Evolutionary conservation across 23 tunicate genomes (phyloP).

Genomic region (Oikopleura dioica): DNA sequence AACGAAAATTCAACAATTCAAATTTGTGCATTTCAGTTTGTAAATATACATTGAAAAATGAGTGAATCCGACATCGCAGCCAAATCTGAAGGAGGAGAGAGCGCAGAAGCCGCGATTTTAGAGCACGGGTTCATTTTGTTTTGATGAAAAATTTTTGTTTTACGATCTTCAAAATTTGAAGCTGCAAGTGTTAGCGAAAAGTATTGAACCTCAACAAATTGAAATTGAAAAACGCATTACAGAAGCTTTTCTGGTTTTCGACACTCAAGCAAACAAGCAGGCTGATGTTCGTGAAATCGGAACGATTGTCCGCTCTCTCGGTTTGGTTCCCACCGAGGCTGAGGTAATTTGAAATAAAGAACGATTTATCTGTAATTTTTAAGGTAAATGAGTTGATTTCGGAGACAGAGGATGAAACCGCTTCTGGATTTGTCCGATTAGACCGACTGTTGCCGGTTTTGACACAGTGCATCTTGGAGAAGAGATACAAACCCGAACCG

Average conservation of each 20-base stretch:
- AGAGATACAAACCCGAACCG: constrained; percentile 76
- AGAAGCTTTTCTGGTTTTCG: constrained; percentile 80
- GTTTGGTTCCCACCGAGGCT: constrained; percentile 96
- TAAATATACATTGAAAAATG: not conserved
- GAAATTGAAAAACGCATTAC: constrained; percentile 57
- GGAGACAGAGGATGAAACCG: constrained; percentile 93
- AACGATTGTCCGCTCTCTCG: constrained; percentile 85
- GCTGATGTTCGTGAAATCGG: constrained; percentile 97
- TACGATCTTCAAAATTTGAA: too few relatives aligned
- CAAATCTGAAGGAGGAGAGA: not conserved
- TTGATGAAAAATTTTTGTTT: too few relatives aligned
- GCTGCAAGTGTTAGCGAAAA: too few relatives aligned
- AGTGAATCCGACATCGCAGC: not conserved
- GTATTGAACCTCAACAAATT: too few relatives aligned
- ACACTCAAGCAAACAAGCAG: constrained; percentile 72
- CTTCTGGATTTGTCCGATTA: constrained; percentile 83
- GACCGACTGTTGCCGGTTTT: constrained; percentile 86
- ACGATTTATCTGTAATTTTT: constrained; percentile 13
- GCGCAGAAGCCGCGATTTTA: constrained; percentile 10
- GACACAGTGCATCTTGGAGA: constrained; percentile 60
- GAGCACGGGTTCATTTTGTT: too few relatives aligned
- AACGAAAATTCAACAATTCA: not conserved
- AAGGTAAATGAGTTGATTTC: constrained; percentile 88
- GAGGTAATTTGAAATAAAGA: not conserved
- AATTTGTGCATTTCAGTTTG: not conserved